Percentiles rank a stretch among this genome's conserved stretches.
Evolutionary conservation across 2,888 invertebrate genomes (phyloP).

Genomic region (Protula sp.): DNA sequence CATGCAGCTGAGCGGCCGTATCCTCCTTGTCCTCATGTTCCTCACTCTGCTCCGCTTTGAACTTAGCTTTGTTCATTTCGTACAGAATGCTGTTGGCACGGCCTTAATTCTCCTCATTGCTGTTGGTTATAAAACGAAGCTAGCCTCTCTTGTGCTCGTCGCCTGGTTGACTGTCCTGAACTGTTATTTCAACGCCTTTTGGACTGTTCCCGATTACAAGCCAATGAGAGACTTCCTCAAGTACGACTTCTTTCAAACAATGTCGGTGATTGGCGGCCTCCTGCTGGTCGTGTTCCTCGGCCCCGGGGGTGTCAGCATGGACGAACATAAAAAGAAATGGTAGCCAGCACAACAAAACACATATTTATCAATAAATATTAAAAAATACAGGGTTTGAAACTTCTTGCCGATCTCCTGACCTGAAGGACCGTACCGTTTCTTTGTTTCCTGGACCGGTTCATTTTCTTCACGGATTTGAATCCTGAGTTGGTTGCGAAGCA

Average conservation of each 20-base stretch:
- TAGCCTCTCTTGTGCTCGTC: slow-evolving; percentile 91
- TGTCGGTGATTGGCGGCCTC: slow-evolving; percentile 96
- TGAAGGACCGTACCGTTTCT: no score
- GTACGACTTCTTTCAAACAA: slow-evolving; percentile 98
- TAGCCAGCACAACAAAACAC: slow-evolving; percentile 49
- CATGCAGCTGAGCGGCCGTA: slow-evolving; percentile 89
- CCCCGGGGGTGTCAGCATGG: slow-evolving; percentile 90
- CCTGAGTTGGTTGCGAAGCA: no score
- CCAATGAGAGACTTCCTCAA: slow-evolving; percentile 98
- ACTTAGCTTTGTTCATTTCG: slow-evolving; percentile 74
- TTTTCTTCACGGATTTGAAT: no score
- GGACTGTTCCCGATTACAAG: slow-evolving; percentile 90
- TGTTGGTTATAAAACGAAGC: slow-evolving; percentile 96
- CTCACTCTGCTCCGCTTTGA: slow-evolving; percentile 92
- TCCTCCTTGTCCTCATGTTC: slow-evolving; percentile 97
- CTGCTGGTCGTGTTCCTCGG: slow-evolving; percentile 97
- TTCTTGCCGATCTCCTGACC: no score
- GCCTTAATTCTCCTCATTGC: slow-evolving; percentile 91
- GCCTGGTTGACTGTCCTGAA: slow-evolving; percentile 82
- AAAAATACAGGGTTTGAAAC: background rate
- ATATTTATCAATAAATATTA: background rate
- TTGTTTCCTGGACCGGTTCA: no score
- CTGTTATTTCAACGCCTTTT: slow-evolving; percentile 97
- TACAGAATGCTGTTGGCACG: slow-evolving; percentile 89
- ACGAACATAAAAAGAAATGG: slow-evolving; percentile 99